Percentiles rank a stretch among this genome's conserved stretches.
These are phyloP conservation scores for Macaria notata DNA, from an alignment of 2,888 invertebrate species.

Conservation along the genomic window DNA sequence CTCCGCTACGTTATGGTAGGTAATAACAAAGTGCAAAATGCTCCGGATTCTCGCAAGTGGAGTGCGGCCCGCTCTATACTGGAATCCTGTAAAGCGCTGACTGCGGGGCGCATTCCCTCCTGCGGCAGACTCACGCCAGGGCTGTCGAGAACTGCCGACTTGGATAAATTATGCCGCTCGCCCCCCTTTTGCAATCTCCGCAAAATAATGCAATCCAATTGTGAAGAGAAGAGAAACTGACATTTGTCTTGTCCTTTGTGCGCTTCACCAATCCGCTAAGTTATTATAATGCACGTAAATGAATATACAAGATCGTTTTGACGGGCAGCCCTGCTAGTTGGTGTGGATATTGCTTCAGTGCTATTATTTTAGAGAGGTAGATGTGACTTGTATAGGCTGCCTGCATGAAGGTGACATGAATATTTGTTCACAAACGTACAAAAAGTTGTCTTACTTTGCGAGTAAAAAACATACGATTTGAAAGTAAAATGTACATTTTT, in stretches of 20 bases:
- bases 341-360: constrained; percentile 3
- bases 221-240: constrained; percentile 60
- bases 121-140: constrained; percentile 66
- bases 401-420: background rate
- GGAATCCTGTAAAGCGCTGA: constrained; percentile 77
- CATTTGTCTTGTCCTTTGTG: constrained; percentile 64
- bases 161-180: constrained; percentile 72
- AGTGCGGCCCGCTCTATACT: constrained; percentile 60
- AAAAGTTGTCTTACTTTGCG: too few species aligned
- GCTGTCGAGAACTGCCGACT: constrained; percentile 73
- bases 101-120: constrained; percentile 69
- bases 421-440: background rate
- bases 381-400: background rate
- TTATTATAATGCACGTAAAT: constrained; percentile 34
- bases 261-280: constrained; percentile 45
- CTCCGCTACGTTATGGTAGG: constrained; percentile 58
- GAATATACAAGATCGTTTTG: constrained; percentile 23
- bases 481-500: too few species aligned
- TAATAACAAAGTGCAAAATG: constrained; percentile 78
- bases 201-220: constrained; percentile 75
- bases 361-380: constrained; percentile 7
- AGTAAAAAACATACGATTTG: too few species aligned
- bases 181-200: constrained; percentile 70
- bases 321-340: constrained; percentile 15
- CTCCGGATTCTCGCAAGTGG: constrained; percentile 75